Evolutionary conservation across 1,140 invertebrate genomes (phyloP).

Genomic region (Drosophila pseudoananassae): DNA sequence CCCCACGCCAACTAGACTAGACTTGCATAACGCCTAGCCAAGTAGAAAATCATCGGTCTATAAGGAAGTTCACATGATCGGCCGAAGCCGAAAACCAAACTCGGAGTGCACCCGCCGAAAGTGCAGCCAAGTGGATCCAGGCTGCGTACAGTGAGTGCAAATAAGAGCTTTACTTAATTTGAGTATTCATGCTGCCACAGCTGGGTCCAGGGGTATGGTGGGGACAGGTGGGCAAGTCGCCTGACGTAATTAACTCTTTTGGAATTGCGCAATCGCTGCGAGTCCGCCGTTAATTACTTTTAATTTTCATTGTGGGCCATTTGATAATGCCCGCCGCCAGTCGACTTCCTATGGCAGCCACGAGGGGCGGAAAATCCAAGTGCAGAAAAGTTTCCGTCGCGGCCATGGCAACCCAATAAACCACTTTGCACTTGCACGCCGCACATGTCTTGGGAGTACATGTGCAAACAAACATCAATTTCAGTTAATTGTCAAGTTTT

Average conservation of each 20-base stretch:
- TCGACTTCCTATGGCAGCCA: slow-evolving; percentile 55
- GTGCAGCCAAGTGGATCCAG: slow-evolving; percentile 31
- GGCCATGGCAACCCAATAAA: slow-evolving; percentile 45
- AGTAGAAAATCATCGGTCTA: slow-evolving; percentile 45
- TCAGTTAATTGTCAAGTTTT: slow-evolving; percentile 43
- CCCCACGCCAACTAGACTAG: slow-evolving; percentile 1
- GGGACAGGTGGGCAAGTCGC: not conserved
- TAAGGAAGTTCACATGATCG: slow-evolving; percentile 51
- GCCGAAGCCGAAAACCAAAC: slow-evolving; percentile 12
- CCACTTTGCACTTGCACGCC: slow-evolving; percentile 48
- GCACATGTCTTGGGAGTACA: too few relatives aligned
- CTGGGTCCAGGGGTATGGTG: not conserved
- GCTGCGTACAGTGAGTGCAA: slow-evolving; percentile 20
- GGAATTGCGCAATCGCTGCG: slow-evolving; percentile 52
- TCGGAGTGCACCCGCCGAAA: slow-evolving; percentile 14
- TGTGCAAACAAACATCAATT: slow-evolving; percentile 15
- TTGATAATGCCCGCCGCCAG: slow-evolving; percentile 31
- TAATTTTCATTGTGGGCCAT: slow-evolving; percentile 71
- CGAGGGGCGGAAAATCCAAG: slow-evolving; percentile 42
- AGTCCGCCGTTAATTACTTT: slow-evolving; percentile 61
- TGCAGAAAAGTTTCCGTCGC: slow-evolving; percentile 40
- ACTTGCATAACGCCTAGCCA: slow-evolving; percentile 40
- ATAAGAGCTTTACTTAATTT: slow-evolving; percentile 32
- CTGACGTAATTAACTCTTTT: slow-evolving; percentile 48
- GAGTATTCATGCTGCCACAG: slow-evolving; percentile 13